These are phyloP conservation scores for Macroglossus sobrinus DNA, from an alignment of 2,113 vertebrate species.

Conservation along the genomic window DNA sequence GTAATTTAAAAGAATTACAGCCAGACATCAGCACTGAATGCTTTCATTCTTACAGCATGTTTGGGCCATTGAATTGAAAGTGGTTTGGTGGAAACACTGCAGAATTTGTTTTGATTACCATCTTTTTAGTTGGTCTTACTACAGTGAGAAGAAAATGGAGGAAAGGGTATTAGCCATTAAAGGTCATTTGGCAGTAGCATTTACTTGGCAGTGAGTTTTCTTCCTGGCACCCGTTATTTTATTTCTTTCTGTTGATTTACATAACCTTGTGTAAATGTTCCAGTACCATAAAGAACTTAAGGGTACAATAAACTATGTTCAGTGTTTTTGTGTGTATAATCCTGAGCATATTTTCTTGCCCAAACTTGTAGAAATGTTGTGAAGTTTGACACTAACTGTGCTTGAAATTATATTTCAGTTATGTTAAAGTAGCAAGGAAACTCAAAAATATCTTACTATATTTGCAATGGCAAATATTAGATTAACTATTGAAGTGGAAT, in stretches of 20 bases:
- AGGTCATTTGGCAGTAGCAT: constrained; percentile 52
- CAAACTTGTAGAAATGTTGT: constrained; percentile 12
- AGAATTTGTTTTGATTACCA: constrained; percentile 64
- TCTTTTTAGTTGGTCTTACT: constrained; percentile 56
- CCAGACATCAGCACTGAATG: constrained; percentile 46
- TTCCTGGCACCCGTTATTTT: constrained; percentile 56
- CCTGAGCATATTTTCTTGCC: background rate
- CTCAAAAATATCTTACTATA: background rate
- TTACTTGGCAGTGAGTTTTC: constrained; percentile 57
- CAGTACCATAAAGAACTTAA: background rate
- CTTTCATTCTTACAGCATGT: constrained; percentile 41
- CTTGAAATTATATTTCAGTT: constrained; percentile 31
- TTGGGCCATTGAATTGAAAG: constrained; percentile 50
- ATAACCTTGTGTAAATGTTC: constrained; percentile 52
- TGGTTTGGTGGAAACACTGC: constrained; percentile 44
- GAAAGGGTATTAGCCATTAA: constrained; percentile 41
- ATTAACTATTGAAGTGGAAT: constrained; percentile 13
- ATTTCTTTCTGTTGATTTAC: constrained; percentile 55
- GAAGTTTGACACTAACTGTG: background rate
- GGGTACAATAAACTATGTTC: background rate
- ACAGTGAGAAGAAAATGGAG: constrained; percentile 52
- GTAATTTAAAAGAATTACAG: constrained; percentile 64
- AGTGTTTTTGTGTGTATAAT: background rate
- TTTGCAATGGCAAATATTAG: background rate
- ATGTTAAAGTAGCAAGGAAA: background rate